phyloP scores from a whole-genome alignment of 2,113 vertebrate genomes.

The Accipiter virgatus region DNA sequence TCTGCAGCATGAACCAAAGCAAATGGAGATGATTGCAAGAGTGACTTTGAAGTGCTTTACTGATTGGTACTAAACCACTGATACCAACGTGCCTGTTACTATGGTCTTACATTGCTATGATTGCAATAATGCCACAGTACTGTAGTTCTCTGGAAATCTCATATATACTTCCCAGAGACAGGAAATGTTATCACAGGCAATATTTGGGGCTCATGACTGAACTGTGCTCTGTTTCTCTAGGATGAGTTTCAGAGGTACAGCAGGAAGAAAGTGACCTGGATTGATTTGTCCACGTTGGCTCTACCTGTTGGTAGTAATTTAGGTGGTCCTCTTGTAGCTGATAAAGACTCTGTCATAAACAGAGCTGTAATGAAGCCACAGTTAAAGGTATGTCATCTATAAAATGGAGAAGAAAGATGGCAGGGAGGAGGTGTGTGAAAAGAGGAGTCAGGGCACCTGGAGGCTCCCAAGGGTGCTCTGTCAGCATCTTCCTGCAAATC shows the following conservation, averaged over 20 bases:
- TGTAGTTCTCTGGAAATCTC: not conserved
- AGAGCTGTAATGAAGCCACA: conserved; percentile 62
- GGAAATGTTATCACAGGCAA: not conserved
- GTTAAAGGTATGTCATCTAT: conserved; percentile 59
- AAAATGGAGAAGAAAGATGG: not conserved
- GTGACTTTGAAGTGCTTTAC: not conserved
- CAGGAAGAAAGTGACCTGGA: conserved; percentile 58
- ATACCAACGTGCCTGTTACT: not conserved
- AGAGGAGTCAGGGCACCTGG: not conserved
- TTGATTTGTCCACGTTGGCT: conserved; percentile 42
- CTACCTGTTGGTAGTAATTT: not conserved
- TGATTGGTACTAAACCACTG: not conserved
- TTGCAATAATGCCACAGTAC: not conserved
- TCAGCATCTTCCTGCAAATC: not conserved
- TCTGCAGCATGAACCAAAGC: not conserved
- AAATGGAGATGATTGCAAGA: not conserved
- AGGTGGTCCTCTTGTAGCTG: conserved; percentile 8
- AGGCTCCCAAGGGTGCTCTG: not conserved
- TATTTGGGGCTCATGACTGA: not conserved
- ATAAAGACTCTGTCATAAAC: conserved; percentile 63
- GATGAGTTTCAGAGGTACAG: conserved; percentile 70
- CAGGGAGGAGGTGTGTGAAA: not conserved
- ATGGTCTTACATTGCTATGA: not conserved
- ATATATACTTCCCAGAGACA: not conserved
- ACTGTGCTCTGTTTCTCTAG: conserved; percentile 2